Evolutionary conservation across 2,797 vertebrate genomes (phyloP).

Genomic region (Vireo griseus): DNA sequence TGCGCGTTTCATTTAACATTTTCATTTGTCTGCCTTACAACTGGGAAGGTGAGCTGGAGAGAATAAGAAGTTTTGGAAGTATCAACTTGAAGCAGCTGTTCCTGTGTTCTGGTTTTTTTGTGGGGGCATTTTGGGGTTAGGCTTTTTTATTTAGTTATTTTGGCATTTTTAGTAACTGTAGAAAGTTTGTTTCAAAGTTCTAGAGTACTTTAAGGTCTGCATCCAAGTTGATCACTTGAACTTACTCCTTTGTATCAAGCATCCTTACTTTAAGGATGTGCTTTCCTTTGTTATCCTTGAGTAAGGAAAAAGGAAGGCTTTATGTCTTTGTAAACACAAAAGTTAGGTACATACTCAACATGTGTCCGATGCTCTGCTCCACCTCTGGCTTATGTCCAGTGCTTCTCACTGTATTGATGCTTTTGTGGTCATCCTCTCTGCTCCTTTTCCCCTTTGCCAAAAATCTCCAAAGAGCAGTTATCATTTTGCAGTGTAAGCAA

Average conservation of each 20-base stretch:
- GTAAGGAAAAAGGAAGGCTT: not conserved
- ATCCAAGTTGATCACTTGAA: not conserved
- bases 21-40: not conserved
- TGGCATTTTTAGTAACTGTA: conserved; percentile 13
- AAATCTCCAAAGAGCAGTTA: not conserved
- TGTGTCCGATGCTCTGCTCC: not conserved
- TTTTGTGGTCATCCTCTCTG: not conserved
- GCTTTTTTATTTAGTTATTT: not conserved
- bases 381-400: not conserved
- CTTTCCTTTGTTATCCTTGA: conserved; percentile 39
- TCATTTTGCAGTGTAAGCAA: not conserved
- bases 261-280: not conserved
- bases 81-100: not conserved
- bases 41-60: not conserved
- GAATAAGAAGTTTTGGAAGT: not conserved
- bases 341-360: not conserved
- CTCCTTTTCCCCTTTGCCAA: not conserved
- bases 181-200: not conserved
- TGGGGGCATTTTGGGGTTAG: not conserved
- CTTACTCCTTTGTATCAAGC: not conserved
- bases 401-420: not conserved
- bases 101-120: rapidly evolving
- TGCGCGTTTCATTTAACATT: not conserved
- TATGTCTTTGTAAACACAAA: not conserved
- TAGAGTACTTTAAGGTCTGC: not conserved